Base-by-base conservation (phyloP, 1,140 invertebrate genomes). In the Drosophila pseudoobscura region DNA sequence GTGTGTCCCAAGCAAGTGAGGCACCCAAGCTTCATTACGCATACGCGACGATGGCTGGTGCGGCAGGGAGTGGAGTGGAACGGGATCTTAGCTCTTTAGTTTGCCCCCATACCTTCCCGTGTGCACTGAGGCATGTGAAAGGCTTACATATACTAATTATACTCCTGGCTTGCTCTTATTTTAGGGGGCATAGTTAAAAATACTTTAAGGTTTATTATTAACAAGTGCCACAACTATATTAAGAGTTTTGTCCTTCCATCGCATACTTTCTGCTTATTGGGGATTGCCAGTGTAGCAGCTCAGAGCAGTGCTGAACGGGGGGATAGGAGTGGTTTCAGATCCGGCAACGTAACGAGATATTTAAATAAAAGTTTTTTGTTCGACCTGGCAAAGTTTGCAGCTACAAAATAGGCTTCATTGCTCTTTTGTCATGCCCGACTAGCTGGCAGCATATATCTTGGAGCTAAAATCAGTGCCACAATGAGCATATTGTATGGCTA, bases 341-440 rank as follows among this genome's bases (percentile, higher is more conserved):
- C 47, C 31, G 11, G n/a, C 39, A 22, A 51, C 29, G 41, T 46
- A 39, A 13, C 35, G 35, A 39, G 35, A 22, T 57, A 77, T 73
- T 80, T 80, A 73, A 80, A 80, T 80, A 80, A 80, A 77, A 77
- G 72, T 70, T 70, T 73, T 66, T 51, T 49, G 53, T 47, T 71
- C 65, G 51, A 72, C 68, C 60, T 66, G 71, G 39, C 49, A 72
- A 71, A 66, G 45, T 80, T 77, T 80, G 54, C 59, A 52, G 59
- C 61, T 59, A 39, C 78, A 72, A 80, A 70, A 80, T 80, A 80
- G 78, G 78, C 78, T 80, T 80, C 78, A 80, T 80, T 75, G 66
- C 53, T 80, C 68, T 71, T 72, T 80, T 80, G 78, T 80, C 78
- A 80, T 76, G 78, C 52, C 43, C 78, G 55, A 56, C 24, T 45